Conservation (phyloP, 2,888 invertebrate genomes). For the Cryptocephalus primarius region DNA sequence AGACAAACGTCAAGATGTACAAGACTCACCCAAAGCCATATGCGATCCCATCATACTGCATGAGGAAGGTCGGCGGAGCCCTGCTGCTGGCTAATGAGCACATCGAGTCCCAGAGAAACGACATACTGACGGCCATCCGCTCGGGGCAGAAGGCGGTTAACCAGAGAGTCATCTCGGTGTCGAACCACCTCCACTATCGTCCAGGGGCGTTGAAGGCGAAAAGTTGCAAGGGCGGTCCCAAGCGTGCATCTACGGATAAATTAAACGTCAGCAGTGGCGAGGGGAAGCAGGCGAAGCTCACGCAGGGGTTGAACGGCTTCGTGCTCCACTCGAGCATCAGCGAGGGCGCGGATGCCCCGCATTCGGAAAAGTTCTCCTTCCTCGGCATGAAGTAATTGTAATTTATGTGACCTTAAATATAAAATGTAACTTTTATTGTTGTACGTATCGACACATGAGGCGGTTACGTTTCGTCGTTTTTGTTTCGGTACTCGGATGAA, state of each 20-base stretch:
- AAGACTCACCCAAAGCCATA: constrained; percentile 49
- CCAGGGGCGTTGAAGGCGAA: constrained; percentile 27
- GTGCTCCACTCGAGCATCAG: constrained; percentile 29
- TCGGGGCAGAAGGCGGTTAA: constrained; percentile 20
- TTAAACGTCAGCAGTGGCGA: constrained; percentile 23
- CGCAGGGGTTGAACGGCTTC: constrained; percentile 27
- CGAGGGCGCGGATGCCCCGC: constrained; percentile 25
- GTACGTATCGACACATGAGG: too few relatives aligned
- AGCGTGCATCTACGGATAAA: constrained; percentile 26
- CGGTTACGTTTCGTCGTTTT: too few relatives aligned
- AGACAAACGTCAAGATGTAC: constrained; percentile 34
- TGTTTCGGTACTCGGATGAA: too few relatives aligned
- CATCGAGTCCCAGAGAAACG: constrained; percentile 30
- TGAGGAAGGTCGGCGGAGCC: constrained; percentile 46
- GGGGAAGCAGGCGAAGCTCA: constrained; percentile 20
- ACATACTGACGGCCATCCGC: constrained; percentile 29
- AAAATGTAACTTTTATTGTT: too few relatives aligned
- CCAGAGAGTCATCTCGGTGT: constrained; percentile 18
- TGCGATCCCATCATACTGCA: constrained; percentile 45
- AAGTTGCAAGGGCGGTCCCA: constrained; percentile 24
- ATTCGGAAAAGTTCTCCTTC: constrained; percentile 24
- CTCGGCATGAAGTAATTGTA: constrained; percentile 25
- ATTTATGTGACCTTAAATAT: too few relatives aligned
- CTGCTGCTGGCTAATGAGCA: constrained; percentile 40
- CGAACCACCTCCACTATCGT: constrained; percentile 17